Evolutionary conservation across 2,888 invertebrate genomes (phyloP), one percentile per base, ranked within the genome.

Genomic region (Acholoe squamosa): DNA sequence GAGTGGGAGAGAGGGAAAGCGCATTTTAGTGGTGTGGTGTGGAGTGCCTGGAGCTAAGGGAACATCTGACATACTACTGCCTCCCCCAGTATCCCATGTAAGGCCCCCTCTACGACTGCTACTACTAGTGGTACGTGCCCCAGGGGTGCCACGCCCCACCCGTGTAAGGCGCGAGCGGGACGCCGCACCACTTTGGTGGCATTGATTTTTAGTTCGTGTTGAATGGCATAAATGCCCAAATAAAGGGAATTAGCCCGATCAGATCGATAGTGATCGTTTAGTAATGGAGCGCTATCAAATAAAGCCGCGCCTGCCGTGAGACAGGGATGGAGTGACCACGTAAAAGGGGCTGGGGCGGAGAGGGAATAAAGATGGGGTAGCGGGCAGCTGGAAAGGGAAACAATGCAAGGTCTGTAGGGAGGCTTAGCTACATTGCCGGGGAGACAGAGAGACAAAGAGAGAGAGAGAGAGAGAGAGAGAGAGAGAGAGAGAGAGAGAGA

Each of bases 201-300:
- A 86, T 86, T 86, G 86, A 86, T 86, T 86, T 86, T 31, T 31
- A 86, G 86, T 56, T 86, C 54, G 51, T 43, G 84, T 84, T 84
- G 84, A 84, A 84, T 86, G 86, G 52, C 19, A 52, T 54, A 54
- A 86, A 86, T 54, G 56, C 86, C 86, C 86, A 86, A 86, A 86
- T 86, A 56, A 52, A 52, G 52, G 86, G 86, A 86, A 86, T 86
- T 86, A 86, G 52, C 86, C 56, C 31, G 86, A 54, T 54, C 14
- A 25, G 52, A 31, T 86, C 86, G 86, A 86, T 86, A 56, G 28
- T 28, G 86, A 52, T 86, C 86, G 54, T 54, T 52, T 54, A 86
- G 56, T 54, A 86, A 86, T 86, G 56, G 86, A 86, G 54, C 52
- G n/a, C 86, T 56, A 86, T 86, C 56, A 86, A 54, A 86, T 54